phyloP scores from a whole-genome alignment of 2,888 invertebrate species.

The Camptogramma bilineatum region DNA sequence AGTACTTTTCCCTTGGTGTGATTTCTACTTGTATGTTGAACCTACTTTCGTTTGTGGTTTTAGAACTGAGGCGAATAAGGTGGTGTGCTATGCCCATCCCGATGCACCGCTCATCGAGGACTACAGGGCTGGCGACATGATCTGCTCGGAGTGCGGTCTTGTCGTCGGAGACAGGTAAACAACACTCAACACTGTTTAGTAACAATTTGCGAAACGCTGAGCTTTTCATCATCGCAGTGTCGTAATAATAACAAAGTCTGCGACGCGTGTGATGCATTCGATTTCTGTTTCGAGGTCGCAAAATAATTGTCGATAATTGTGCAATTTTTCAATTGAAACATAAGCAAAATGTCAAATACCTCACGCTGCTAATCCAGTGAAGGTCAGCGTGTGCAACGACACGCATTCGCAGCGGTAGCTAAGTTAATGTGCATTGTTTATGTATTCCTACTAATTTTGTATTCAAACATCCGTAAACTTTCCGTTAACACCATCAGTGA shows the following conservation, averaged over 20 bases:
- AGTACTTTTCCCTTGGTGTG: conserved; percentile 53
- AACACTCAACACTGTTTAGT: conserved; percentile 50
- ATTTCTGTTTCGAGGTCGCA: conserved; percentile 61
- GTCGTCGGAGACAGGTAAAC: conserved; percentile 98
- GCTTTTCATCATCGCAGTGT: conserved; percentile 56
- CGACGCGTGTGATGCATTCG: conserved; percentile 55
- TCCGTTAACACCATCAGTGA: background rate
- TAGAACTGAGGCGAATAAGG: conserved; percentile 90
- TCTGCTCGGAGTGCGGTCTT: conserved; percentile 99
- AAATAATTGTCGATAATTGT: conserved; percentile 50
- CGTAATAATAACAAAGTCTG: conserved; percentile 57
- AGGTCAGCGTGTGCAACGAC: conserved; percentile 36
- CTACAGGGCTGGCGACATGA: conserved; percentile 99
- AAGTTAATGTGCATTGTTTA: conserved; percentile 13
- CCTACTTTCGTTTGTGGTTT: conserved; percentile 76
- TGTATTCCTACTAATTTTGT: conserved; percentile 8
- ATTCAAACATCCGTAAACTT: conserved; percentile 3
- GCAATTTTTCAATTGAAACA: conserved; percentile 48
- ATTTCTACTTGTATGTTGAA: conserved; percentile 69
- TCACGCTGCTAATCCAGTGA: conserved; percentile 29
- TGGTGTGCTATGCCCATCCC: conserved; percentile 97
- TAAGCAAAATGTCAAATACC: conserved; percentile 44
- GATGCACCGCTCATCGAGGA: conserved; percentile 98
- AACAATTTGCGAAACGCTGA: conserved; percentile 62
- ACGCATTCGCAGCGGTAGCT: conserved; percentile 27